Conservation (phyloP, 2,888 invertebrate genomes). For the Meta bourneti region DNA sequence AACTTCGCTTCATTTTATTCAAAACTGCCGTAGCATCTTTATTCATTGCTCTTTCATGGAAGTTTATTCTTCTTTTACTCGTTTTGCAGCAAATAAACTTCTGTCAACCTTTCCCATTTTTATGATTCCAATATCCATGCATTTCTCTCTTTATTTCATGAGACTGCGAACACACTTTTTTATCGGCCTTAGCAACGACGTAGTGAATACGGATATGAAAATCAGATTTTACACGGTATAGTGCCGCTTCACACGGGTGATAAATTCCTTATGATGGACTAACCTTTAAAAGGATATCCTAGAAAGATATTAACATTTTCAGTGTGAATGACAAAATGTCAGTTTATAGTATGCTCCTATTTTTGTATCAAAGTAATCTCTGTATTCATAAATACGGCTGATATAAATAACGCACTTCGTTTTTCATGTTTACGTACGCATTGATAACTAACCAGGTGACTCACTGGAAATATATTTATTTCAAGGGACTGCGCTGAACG, state of each 20-base stretch:
- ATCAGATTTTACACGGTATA: background rate
- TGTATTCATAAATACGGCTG: background rate
- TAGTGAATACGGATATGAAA: slow-evolving; percentile 10
- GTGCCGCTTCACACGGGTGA: background rate
- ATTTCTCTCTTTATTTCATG: slow-evolving; percentile 6
- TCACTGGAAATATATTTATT: too few species aligned
- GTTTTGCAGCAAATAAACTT: background rate
- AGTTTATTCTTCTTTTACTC: too few species aligned
- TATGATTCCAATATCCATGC: background rate
- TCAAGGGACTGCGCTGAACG: too few species aligned
- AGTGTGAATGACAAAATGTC: background rate
- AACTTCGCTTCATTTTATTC: too few species aligned
- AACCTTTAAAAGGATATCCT: background rate
- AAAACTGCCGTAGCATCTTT: too few species aligned
- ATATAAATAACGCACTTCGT: background rate
- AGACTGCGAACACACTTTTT: background rate
- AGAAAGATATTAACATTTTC: background rate
- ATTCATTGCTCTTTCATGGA: too few species aligned
- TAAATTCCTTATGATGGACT: slow-evolving; percentile 20
- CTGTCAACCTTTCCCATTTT: background rate
- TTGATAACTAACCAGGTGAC: too few species aligned
- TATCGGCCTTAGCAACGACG: background rate
- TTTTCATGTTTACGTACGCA: background rate
- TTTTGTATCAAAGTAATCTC: background rate
- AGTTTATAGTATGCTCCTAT: background rate